Evolutionary conservation across 2,113 vertebrate genomes (phyloP), one percentile per base, ranked within the genome.

Genomic region (Fukomys damarensis): DNA sequence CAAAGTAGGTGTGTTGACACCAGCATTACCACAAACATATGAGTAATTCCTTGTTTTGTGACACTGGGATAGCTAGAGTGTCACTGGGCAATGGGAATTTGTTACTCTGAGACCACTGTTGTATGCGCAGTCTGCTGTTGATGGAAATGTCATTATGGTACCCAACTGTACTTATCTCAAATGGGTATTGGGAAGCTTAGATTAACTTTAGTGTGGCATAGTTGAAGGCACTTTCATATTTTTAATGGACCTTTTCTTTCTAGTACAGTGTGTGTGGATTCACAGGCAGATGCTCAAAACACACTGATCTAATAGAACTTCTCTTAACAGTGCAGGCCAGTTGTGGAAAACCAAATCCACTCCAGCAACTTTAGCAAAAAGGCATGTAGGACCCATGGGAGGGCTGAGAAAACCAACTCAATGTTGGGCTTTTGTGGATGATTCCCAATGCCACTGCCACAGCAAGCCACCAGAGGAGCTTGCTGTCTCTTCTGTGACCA

Each of bases 201-300:
- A 11, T 13, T 70, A n/a, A 61, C 32, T 7, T 74, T 16, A 22
- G n/a, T 9, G 46, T 7, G n/a, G 32, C 17, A 12, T 1, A 0
- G 2, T 17, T 1, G 0, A 13, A 63, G 19, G 3, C 38, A 7
- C 38, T 58, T 17, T 4, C 17, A 52, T n/a, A 6, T 22, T 63
- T 61, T 76, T 38, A 26, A 28, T 1, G 32, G 63, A 13, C 12
- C 58, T 54, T 58, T 68, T 80, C 65, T 68, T 26, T 28, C 32
- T 56, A 26, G 8, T 28, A 30, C 32, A 2, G 9, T 72, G 68
- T 41, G 22, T 20, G 52, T 58, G 26, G 10, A 32, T 2, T 28
- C 52, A 7, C 2, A n/a, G 68, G 35, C 54, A 83, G 68, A 92
- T 10, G 28, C 24, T 83, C 59, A 74, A 65, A 66, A 79, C 20